Conservation (phyloP, 2,888 invertebrate genomes). For the Liopterus haemorrhoidalis region DNA sequence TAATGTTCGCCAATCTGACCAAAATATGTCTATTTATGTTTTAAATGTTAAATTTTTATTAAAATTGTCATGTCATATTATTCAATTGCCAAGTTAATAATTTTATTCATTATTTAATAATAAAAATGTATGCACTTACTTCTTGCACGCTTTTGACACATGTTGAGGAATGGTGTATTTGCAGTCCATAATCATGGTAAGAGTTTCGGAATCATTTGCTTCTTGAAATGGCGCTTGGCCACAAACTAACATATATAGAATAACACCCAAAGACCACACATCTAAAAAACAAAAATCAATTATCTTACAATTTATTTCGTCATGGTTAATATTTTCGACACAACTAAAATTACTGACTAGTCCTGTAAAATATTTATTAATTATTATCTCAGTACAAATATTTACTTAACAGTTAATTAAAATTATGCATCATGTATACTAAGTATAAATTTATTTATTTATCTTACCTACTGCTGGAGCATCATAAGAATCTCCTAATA, state of each 20-base stretch:
- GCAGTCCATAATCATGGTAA: slow-evolving; percentile 99
- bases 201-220: slow-evolving; percentile 97
- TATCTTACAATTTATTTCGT: not conserved
- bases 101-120: not conserved
- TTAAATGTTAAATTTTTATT: not conserved
- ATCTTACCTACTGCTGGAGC: slow-evolving; percentile 90
- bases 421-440: too few relatives aligned
- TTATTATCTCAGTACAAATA: too few relatives aligned
- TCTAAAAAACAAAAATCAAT: slow-evolving; percentile 52
- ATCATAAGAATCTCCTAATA: slow-evolving; percentile 97
- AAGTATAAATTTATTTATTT: not conserved
- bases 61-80: too few relatives aligned
- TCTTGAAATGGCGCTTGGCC: slow-evolving; percentile 98
- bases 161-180: slow-evolving; percentile 89
- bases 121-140: slow-evolving; percentile 47
- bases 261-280: slow-evolving; percentile 98
- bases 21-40: not conserved
- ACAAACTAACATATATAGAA: slow-evolving; percentile 96
- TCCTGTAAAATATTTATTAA: not conserved
- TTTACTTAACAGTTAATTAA: too few relatives aligned
- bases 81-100: slow-evolving; percentile 23
- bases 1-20: too few relatives aligned
- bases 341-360: slow-evolving; percentile 1
- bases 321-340: not conserved
- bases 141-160: slow-evolving; percentile 79